Evolutionary conservation across 2,797 vertebrate genomes (phyloP), one percentile per base, ranked within the genome.

Genomic region (Distichodus sexfasciatus): DNA sequence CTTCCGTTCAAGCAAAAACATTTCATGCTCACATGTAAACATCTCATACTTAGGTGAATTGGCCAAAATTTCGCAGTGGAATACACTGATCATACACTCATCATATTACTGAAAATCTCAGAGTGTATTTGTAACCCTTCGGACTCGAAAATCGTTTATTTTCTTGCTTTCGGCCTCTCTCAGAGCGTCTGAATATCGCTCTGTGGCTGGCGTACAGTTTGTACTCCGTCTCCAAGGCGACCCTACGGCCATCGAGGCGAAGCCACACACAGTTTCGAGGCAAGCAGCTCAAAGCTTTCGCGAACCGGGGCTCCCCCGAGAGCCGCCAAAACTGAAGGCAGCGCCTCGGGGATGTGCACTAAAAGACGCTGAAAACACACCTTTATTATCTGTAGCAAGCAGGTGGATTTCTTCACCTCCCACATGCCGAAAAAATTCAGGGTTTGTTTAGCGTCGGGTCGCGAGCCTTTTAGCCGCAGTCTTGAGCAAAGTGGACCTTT

Each of bases 151-250:
- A n/a, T n/a, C 63, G 51, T 46, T 46, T 1, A 6, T 69, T 63
- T 48, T 12, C 15, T 15, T 17, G 54, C 50, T 63, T 59, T 50
- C 44, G 19, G 28, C 40, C 36, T 55, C 15, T 63, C 11, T 64
- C 10, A 69, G n/a, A 70, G 66, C 44, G 65, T 60, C 38, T 69
- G 69, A 72, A 74, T 64, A 62, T 47, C 41, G 9, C 71, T 69
- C 51, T 71, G 48, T 24, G 7, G 71, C 67, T 74, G 55, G 59
- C 59, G 68, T 57, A 33, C 57, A 70, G n/a, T 70, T 73, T 66
- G 63, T 76, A 58, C 51, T 6, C 74, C 28, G 48, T 82, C 80
- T 66, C 81, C 79, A 80, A 71, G 77, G 75, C 80, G 83, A 79
- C 82, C 74, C 68, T 28, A 60, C 51, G 47, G 66, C 40, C 75